Conservation (phyloP, 1,140 invertebrate species). For the Drosophila grimshawi region DNA sequence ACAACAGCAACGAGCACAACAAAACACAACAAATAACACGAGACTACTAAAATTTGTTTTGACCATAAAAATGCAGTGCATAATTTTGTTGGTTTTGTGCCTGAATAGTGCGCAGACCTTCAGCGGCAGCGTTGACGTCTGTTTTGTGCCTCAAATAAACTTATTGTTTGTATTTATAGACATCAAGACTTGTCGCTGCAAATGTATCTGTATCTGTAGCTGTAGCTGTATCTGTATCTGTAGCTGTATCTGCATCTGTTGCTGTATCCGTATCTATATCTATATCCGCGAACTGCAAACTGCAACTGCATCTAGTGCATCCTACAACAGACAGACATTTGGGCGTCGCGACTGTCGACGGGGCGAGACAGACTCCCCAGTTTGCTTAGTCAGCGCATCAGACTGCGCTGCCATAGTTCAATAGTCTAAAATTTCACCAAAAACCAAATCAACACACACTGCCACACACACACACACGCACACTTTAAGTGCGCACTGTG, state of each 20-base stretch:
- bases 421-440: slow-evolving; percentile 74
- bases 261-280: background rate
- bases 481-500: slow-evolving; percentile 57
- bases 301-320: slow-evolving; percentile 15
- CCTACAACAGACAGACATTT: slow-evolving; percentile 57
- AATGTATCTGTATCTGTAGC: background rate
- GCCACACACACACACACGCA: slow-evolving; percentile 10
- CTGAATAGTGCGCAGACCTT: slow-evolving; percentile 40
- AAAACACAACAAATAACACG: slow-evolving; percentile 19
- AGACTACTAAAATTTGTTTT: slow-evolving; percentile 37
- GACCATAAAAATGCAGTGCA: slow-evolving; percentile 42
- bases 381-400: slow-evolving; percentile 62
- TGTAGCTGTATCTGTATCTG: background rate
- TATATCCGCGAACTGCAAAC: background rate
- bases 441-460: slow-evolving; percentile 38
- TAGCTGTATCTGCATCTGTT: background rate
- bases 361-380: slow-evolving; percentile 39
- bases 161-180: slow-evolving; percentile 43
- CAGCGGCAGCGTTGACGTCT: slow-evolving; percentile 34
- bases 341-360: slow-evolving; percentile 49
- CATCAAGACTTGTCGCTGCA: slow-evolving; percentile 26
- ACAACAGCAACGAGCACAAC: slow-evolving; percentile 23
- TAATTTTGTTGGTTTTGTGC: slow-evolving; percentile 23
- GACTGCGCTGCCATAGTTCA: slow-evolving; percentile 65
- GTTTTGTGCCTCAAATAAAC: slow-evolving; percentile 35